These are phyloP conservation scores for Parthenolecanium corni DNA, from an alignment of 2,888 invertebrate species.

Conservation along the genomic window DNA sequence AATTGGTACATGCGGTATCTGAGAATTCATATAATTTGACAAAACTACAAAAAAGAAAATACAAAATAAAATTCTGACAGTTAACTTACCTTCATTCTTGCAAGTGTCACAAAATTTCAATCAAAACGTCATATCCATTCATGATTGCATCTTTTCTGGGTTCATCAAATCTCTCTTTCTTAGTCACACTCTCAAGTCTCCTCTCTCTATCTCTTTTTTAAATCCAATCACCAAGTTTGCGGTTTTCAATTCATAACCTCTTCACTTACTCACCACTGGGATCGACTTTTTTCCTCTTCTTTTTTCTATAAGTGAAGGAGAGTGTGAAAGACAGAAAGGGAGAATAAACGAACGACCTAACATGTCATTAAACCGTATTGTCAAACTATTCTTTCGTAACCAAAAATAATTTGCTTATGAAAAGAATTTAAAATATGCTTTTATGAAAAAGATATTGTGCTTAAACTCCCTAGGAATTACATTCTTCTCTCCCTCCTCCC, in stretches of 20 bases:
- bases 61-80: too few species aligned
- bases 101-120: too few species aligned
- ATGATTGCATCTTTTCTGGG: too few species aligned
- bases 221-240: constrained; percentile 4
- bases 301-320: too few species aligned
- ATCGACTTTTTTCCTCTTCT: background rate
- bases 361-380: constrained; percentile 25
- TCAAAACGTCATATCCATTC: too few species aligned
- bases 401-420: constrained; percentile 26
- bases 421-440: constrained; percentile 26
- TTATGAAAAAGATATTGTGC: constrained; percentile 26
- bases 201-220: background rate
- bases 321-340: too few species aligned
- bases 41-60: too few species aligned
- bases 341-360: constrained; percentile 4
- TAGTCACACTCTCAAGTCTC: background rate
- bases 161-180: background rate
- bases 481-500: constrained; percentile 11
- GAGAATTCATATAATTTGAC: too few species aligned
- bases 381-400: constrained; percentile 25
- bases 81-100: too few species aligned
- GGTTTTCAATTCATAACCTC: too few species aligned
- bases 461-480: constrained; percentile 25
- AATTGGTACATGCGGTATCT: too few species aligned
- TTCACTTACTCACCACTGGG: background rate